phyloP scores from a whole-genome alignment of 2,113 vertebrate species.

The Campylomormyrus tamandua region DNA sequence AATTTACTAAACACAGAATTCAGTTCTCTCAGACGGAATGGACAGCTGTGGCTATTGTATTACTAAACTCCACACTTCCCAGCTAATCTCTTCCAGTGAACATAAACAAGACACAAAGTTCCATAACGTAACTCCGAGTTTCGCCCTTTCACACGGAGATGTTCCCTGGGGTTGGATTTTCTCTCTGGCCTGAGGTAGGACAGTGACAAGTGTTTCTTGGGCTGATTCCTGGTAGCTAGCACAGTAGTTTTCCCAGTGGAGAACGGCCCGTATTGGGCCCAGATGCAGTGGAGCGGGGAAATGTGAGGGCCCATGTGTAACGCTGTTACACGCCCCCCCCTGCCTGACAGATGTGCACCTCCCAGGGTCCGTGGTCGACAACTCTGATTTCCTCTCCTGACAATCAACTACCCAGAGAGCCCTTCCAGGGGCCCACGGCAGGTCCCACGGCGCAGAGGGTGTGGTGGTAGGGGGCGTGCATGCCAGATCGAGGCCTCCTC shows the following conservation, averaged over 20 bases:
- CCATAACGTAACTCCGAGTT: conserved; percentile 47
- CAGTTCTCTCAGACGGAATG: conserved; percentile 12
- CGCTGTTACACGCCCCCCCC: conserved; percentile 53
- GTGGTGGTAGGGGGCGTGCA: conserved; percentile 37
- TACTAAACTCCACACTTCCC: conserved; percentile 40
- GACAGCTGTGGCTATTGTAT: conserved; percentile 23
- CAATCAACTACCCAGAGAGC: conserved; percentile 24
- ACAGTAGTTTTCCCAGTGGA: conserved; percentile 58
- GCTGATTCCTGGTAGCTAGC: conserved; percentile 38
- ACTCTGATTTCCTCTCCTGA: conserved; percentile 53
- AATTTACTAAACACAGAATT: not conserved
- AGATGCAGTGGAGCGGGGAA: conserved; percentile 58
- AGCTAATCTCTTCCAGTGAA: conserved; percentile 47
- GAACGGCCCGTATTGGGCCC: conserved; percentile 45
- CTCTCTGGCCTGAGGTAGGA: not conserved
- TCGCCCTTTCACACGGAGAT: conserved; percentile 40
- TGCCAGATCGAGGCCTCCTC: not conserved
- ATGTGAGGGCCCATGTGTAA: conserved; percentile 50
- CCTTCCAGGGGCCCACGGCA: conserved; percentile 20
- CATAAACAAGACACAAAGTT: conserved; percentile 36
- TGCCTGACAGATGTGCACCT: conserved; percentile 58
- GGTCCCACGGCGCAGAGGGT: conserved; percentile 41
- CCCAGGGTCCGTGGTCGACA: conserved; percentile 47
- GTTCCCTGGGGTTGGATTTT: not conserved
- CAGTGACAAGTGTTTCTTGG: conserved; percentile 1